Base-by-base conservation (phyloP, 2,113 vertebrate species). In the Falco punctatus region DNA sequence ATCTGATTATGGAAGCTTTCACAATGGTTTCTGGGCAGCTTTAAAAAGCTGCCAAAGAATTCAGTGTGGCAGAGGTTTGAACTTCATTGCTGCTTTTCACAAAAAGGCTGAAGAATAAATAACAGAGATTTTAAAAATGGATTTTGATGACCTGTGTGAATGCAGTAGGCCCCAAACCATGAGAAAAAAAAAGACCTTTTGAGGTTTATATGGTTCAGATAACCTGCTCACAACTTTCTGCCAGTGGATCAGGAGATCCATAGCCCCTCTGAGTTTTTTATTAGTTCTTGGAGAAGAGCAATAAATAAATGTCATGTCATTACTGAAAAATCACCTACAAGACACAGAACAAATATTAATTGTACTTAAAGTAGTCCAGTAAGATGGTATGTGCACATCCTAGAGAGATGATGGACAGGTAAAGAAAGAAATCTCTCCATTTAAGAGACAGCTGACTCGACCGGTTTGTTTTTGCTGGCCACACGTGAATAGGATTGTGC, bases 21-120 rank as follows among this genome's bases (percentile, higher is more conserved):
- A 88, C 91, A 72, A 62, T 15, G 57, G 86, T 96, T 98, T 96
- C 97, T 5, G 24, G 92, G 91, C 94, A 91, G 91, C 69, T 94
- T 87, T 91, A 89, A 61, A 81, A 95, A 89, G 67, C 83, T 96
- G 95, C 93, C 95, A 95, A 97, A 90, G 93, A 97, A 95, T 95
- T 95, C 92, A 61, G 46, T 40, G 40, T 77, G 80, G 65, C 89
- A 93, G 78, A 95, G 51, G 15, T 78, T 92, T 94, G 87, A 95
- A 94, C 69, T 91, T 94, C 33, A 51, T 61, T 91, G 83, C 48
- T 95, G 61, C 57, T 96, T 90, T 94, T 72, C 84, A 70, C 67
- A 62, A 92, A 81, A 79, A 84, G 13, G 27, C 69, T 81, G 61
- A 92, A 92, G 75, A 93, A 89, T 28, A 79, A 96, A 75, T 59